Base-by-base conservation (phyloP, 2,113 vertebrate species). In the Heterotilapia buettikoferi region DNA sequence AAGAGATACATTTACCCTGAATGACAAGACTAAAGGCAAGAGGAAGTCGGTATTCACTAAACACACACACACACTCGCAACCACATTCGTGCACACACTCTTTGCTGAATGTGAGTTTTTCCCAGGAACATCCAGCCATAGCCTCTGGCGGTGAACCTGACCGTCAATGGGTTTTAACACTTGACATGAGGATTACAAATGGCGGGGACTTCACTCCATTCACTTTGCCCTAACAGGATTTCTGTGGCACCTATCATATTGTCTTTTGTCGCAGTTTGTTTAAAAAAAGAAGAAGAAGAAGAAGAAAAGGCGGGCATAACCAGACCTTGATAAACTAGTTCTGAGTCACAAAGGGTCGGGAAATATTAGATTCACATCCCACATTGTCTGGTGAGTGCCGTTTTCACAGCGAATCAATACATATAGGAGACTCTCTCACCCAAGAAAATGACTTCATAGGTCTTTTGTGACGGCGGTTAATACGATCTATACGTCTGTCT, bases 91-190 rank as follows among this genome's bases (percentile, higher is more conserved):
- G 9, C 36, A 24, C 81, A 76, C 59, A 73, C 76, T 80, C 19
- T 63, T 16, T 50, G 61, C 24, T 47, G 45, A n/a, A 84, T 47
- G 66, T 14, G 80, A 84, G 24, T 86, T 38, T 57, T 87, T 92
- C 84, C 87, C 87, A 88, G 76, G 43, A 86, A 50, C 56, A 88
- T 68, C 26, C 83, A 89, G 9, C 36, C 13, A 53, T 83, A 63
- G 84, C 92, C 93, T 84, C 82, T 53, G 89, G 92, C 86, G 50
- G 43, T 78, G 31, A 93, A 92, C 86, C 87, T 86, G 83, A 93
- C 80, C 90, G 36, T 40, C 82, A 84, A 71, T 86, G 83, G 88
- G 88, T 79, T 90, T 92, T 59, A 86, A 78, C 84, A 85, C 78
- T 82, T n/a, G 81, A 86, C 88, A 80, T 87, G 50, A 88, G 57